Conservation (phyloP, 2,797 vertebrate species). For the Phataginus tetradactyla region DNA sequence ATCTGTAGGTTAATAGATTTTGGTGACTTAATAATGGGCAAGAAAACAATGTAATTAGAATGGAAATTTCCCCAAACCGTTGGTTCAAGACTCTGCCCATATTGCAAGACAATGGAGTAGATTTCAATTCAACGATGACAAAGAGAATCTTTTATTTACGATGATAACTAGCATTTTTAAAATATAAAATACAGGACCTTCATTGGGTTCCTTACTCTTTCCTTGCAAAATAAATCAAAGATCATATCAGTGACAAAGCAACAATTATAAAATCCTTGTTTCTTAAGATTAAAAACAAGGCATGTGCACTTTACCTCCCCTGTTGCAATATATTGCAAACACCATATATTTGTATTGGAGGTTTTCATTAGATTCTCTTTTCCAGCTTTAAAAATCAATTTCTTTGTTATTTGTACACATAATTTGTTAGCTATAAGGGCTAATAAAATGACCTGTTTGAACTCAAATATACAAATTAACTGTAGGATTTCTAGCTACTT, state of each 20-base stretch:
- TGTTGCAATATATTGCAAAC: constrained; percentile 60
- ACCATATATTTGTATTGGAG: constrained; percentile 67
- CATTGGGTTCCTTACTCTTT: not conserved
- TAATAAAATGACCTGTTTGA: constrained; percentile 14
- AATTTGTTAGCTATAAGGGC: constrained; percentile 79
- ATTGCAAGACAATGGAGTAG: not conserved
- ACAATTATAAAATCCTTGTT: constrained; percentile 63
- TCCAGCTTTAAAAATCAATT: constrained; percentile 86
- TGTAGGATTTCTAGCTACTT: not conserved
- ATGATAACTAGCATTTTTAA: not conserved
- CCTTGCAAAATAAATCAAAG: constrained; percentile 48
- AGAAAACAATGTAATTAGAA: constrained; percentile 26
- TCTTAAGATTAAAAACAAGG: constrained; percentile 73
- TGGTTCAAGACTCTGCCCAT: not conserved
- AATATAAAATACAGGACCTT: not conserved
- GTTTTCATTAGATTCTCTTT: constrained; percentile 86
- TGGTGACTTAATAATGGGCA: constrained; percentile 23
- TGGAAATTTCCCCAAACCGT: not conserved
- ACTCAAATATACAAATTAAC: not conserved
- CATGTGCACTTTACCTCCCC: constrained; percentile 56
- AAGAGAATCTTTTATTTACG: constrained; percentile 1
- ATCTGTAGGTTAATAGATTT: constrained; percentile 27
- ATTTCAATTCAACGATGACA: constrained; percentile 13
- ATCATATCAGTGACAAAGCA: constrained; percentile 50
- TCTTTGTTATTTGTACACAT: constrained; percentile 84